These are phyloP conservation scores for Drosophila repleta DNA, from an alignment of 1,140 invertebrate genomes.

Conservation along the genomic window DNA sequence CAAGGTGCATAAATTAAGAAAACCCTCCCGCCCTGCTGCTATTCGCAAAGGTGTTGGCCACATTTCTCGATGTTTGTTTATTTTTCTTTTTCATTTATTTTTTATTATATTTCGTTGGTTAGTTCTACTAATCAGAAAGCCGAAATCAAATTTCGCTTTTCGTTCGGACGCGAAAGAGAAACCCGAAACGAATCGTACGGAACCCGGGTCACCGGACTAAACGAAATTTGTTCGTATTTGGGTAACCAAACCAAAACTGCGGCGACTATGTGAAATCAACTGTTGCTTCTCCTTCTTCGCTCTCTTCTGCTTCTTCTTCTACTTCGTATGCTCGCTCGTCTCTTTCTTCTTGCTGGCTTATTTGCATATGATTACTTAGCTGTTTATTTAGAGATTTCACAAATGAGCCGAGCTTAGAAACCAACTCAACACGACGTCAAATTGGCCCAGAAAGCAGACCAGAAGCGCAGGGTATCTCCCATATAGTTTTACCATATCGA, in stretches of 20 bases:
- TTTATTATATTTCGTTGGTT: slow-evolving; percentile 21
- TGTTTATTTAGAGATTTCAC: slow-evolving; percentile 61
- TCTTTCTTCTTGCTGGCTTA: slow-evolving; percentile 49
- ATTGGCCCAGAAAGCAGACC: slow-evolving; percentile 12
- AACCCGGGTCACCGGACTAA: slow-evolving; percentile 51
- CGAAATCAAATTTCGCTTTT: slow-evolving; percentile 81
- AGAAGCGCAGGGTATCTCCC: slow-evolving; percentile 31
- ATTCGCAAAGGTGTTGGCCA: slow-evolving; percentile 48
- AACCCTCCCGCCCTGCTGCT: slow-evolving; percentile 29
- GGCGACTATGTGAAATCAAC: slow-evolving; percentile 28
- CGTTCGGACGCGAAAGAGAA: slow-evolving; percentile 72
- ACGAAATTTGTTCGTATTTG: slow-evolving; percentile 68
- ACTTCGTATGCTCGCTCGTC: neutral
- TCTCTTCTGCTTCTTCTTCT: neutral
- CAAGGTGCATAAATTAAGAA: slow-evolving; percentile 76
- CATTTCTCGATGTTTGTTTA: slow-evolving; percentile 21
- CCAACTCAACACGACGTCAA: neutral
- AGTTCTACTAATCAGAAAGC: slow-evolving; percentile 79
- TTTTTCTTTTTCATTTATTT: slow-evolving; percentile 24
- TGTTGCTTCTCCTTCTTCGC: slow-evolving; percentile 1
- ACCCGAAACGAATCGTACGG: slow-evolving; percentile 75
- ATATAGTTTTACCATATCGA: slow-evolving; percentile 29
- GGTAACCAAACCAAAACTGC: slow-evolving; percentile 67
- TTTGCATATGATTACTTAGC: slow-evolving; percentile 73
- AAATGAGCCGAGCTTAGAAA: slow-evolving; percentile 53